phyloP scores from a whole-genome alignment of 2,888 invertebrate species.

The Maniola hyperantus region DNA sequence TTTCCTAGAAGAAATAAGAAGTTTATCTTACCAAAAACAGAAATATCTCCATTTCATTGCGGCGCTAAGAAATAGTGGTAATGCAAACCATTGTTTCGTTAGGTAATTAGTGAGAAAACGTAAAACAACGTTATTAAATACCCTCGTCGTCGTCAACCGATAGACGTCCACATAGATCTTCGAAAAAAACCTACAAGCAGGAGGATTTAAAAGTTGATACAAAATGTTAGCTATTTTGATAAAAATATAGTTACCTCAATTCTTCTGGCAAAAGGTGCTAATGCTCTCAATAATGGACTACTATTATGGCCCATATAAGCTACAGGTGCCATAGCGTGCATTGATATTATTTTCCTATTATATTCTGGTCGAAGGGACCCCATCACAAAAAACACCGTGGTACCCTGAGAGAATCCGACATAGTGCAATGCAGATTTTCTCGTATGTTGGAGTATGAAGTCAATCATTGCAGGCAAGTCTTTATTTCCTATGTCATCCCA shows the following conservation, averaged over 20 bases:
- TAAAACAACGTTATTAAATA: too few species aligned
- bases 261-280: constrained; percentile 64
- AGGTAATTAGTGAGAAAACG: too few species aligned
- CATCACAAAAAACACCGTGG: constrained; percentile 62
- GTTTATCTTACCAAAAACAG: background rate
- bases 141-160: too few species aligned
- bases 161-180: too few species aligned
- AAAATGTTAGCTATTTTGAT: background rate
- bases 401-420: constrained; percentile 69
- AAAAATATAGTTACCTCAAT: constrained; percentile 59
- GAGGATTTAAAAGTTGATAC: too few species aligned
- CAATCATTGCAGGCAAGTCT: constrained; percentile 92
- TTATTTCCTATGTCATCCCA: constrained; percentile 92
- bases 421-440: constrained; percentile 74
- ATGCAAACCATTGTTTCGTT: too few species aligned
- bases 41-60: background rate
- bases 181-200: too few species aligned
- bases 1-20: constrained; percentile 49
- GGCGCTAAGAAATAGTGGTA: too few species aligned
- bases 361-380: constrained; percentile 68
- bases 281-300: constrained; percentile 70
- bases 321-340: constrained; percentile 87
- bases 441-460: constrained; percentile 84
- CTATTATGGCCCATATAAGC: constrained; percentile 82
- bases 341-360: constrained; percentile 84